Evolutionary conservation across 2,888 invertebrate species (phyloP), one percentile per base, ranked within the genome.

Genomic region (Oxycera nigricornis): DNA sequence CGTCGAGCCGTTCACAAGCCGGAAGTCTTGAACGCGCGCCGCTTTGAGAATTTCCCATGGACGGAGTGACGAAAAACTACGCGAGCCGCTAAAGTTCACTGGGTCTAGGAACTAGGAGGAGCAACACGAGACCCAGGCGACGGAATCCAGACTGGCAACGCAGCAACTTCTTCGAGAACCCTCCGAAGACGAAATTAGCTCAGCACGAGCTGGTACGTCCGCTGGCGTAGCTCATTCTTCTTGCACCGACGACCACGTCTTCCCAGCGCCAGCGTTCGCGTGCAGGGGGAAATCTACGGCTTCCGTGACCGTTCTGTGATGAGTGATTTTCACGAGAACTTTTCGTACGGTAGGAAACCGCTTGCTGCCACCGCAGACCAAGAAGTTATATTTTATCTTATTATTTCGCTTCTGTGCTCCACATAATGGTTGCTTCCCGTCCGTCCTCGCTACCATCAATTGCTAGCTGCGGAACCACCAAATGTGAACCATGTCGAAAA

Each of bases 271-370:
- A 55, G 9, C 14, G 28, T 59, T 30, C n/a, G 3, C 9, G 31
- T n/a, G 35, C 39, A 62, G 20, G 22, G 35, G 62, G 62, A 62
- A 62, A 50, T 30, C 17, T 68, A 68, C 22, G 68, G 68, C 68
- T 68, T 68, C 68, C 68, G 68, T 68, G 68, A 68, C 68, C 50
- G 50, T n/a, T 30, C 50, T 20, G 28, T 35, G 26, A 14, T n/a
- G 30, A 62, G 26, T 11, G 11, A 39, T 35, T 62, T 30, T 68
- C 52, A n/a, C 35, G 68, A 52, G 30, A 50, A 30, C 30, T 52
- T 20, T 39, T 35, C 20, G 30, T n/a, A n/a, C 26, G 59, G n/a
- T 28, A 3, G 46, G 46, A 46, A n/a, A n/a, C 3, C 46, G 35
- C 6, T 28, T 28, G n/a, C 59, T 55, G 17, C 55, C 55, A 24